A percentile compares a stretch with the other conserved stretches of the same genome.
Evolutionary conservation across 2,888 invertebrate species (phyloP).

Genomic region (Torymus auratus): DNA sequence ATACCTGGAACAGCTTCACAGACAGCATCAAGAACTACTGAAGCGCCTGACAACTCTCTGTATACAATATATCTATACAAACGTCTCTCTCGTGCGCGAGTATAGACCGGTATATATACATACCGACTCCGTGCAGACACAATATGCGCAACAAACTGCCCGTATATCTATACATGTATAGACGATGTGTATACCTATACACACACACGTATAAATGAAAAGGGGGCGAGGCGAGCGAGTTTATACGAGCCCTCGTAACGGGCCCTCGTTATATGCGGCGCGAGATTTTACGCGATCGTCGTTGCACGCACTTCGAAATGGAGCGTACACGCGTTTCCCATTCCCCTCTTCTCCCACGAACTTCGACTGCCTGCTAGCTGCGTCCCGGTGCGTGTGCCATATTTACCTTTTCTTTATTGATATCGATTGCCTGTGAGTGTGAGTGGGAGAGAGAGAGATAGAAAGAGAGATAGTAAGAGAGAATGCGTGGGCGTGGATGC

Average conservation of each 20-base stretch:
- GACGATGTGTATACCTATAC: too few relatives aligned
- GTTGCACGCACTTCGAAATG: not conserved
- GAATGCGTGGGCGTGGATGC: not conserved
- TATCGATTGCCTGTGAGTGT: not conserved
- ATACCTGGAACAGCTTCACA: conserved; percentile 78
- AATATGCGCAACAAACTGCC: too few relatives aligned
- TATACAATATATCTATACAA: too few relatives aligned
- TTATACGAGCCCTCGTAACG: conserved; percentile 20
- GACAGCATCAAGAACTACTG: conserved; percentile 43
- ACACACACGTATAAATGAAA: too few relatives aligned
- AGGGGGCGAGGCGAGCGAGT: not conserved
- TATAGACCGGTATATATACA: too few relatives aligned
- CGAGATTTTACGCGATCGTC: not conserved
- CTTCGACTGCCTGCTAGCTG: not conserved
- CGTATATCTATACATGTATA: too few relatives aligned
- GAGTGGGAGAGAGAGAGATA: too few relatives aligned
- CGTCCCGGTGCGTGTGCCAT: conserved; percentile 50
- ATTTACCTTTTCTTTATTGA: conserved; percentile 16
- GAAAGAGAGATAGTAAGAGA: too few relatives aligned
- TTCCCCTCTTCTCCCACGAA: not conserved
- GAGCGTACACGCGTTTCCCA: not conserved
- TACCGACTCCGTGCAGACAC: too few relatives aligned
- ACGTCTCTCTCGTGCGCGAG: too few relatives aligned
- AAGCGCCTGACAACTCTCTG: not conserved
- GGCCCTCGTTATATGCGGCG: not conserved